Conservation (phyloP, 2,113 vertebrate genomes). For the Nycticebus coucang region DNA sequence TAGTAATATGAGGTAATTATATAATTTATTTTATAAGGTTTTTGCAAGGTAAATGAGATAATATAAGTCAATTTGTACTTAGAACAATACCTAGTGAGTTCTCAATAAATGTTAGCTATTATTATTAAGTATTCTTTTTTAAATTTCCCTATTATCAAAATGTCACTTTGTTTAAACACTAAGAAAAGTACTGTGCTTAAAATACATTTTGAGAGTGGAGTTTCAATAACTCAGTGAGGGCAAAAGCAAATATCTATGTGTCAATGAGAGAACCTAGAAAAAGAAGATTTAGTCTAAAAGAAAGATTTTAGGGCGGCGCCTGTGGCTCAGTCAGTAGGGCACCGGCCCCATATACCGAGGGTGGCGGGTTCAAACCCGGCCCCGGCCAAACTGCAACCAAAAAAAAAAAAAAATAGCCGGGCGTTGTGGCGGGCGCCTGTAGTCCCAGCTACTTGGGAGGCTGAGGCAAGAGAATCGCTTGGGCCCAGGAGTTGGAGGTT, state of each 20-base stretch:
- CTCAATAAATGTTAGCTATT: not conserved
- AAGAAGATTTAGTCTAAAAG: not conserved
- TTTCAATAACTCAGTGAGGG: not conserved
- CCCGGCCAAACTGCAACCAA: too few relatives aligned
- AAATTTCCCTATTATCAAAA: constrained; percentile 4
- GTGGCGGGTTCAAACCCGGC: too few relatives aligned
- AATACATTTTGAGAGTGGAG: not conserved
- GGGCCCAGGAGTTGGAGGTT: too few relatives aligned
- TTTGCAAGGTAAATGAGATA: constrained; percentile 15
- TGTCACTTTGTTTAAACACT: constrained; percentile 5
- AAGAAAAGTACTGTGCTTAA: not conserved
- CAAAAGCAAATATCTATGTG: not conserved
- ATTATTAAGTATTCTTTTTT: not conserved
- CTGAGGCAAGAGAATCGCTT: too few relatives aligned
- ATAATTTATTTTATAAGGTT: not conserved
- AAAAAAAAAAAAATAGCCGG: too few relatives aligned
- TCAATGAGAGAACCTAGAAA: not conserved
- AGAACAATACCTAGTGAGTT: not conserved
- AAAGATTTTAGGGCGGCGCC: not conserved
- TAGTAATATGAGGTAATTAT: not conserved
- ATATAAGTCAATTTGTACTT: not conserved
- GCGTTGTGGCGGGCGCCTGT: too few relatives aligned
- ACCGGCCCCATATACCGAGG: too few relatives aligned
- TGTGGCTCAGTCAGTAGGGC: too few relatives aligned
- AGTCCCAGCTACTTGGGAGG: too few relatives aligned